Conservation (phyloP, 2,113 vertebrate species). For the Semnornis frantzii region DNA sequence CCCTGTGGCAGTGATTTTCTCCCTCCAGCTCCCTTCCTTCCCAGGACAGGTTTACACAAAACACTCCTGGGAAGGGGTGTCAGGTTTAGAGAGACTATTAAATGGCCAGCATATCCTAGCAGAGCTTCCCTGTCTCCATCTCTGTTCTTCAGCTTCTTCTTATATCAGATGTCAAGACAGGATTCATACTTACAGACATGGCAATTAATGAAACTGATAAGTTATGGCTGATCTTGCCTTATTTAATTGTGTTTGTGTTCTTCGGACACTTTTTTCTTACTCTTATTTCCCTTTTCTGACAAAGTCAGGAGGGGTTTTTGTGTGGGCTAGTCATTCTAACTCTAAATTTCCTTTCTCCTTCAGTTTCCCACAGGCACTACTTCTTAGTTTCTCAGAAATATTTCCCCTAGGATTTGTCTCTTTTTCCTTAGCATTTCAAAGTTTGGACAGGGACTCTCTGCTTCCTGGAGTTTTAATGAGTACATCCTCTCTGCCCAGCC, state of each 20-base stretch:
- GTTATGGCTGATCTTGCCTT: neutral
- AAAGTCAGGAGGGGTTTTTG: constrained; percentile 16
- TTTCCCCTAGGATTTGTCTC: constrained; percentile 63
- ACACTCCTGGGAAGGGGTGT: neutral
- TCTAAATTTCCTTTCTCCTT: constrained; percentile 51
- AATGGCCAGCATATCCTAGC: neutral
- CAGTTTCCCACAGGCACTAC: constrained; percentile 18
- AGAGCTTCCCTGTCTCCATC: neutral
- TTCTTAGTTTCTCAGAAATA: constrained; percentile 67
- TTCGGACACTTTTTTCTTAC: neutral
- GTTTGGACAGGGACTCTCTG: constrained; percentile 53
- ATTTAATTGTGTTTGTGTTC: neutral
- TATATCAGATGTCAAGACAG: neutral
- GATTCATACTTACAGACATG: neutral
- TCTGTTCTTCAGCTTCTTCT: neutral
- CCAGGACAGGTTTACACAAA: neutral
- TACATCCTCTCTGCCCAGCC: constrained; percentile 68
- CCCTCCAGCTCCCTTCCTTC: rapidly evolving
- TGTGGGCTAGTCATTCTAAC: constrained; percentile 15
- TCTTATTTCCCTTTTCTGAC: neutral
- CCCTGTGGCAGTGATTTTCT: neutral
- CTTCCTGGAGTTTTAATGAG: constrained; percentile 72
- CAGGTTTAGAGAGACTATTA: neutral
- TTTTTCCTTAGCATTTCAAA: constrained; percentile 49
- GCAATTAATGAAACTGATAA: neutral